A percentile compares a stretch with the other conserved stretches of the same genome.
Conservation (phyloP, 2,113 vertebrate species). For the Scomber colias region DNA sequence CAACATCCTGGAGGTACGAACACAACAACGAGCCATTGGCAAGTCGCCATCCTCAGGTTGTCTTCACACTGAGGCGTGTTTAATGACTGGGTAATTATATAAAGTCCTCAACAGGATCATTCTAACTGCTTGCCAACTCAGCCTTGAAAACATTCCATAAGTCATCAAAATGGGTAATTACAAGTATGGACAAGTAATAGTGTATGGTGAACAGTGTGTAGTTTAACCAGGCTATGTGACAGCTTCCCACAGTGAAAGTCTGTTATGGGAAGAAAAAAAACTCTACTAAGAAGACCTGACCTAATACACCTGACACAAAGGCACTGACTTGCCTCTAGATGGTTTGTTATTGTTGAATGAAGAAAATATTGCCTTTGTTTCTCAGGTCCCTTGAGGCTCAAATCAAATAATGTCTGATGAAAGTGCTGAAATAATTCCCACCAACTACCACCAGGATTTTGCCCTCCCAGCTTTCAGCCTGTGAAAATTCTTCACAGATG, state of each 20-base stretch:
- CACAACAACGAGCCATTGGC: conserved; percentile 30
- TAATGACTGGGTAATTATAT: conserved; percentile 77
- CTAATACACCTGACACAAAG: conserved; percentile 42
- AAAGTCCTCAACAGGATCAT: conserved; percentile 75
- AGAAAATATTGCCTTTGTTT: conserved; percentile 30
- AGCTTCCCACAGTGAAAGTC: conserved; percentile 52
- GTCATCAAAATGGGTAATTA: conserved; percentile 79
- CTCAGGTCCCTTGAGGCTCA: conserved; percentile 9
- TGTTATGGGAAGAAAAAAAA: conserved; percentile 13
- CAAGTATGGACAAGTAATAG: conserved; percentile 79
- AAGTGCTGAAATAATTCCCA: conserved; percentile 14
- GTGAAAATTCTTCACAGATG: conserved; percentile 28
- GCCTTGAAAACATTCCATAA: conserved; percentile 75
- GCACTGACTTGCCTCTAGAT: not conserved
- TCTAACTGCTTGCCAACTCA: conserved; percentile 69
- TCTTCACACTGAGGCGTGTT: conserved; percentile 58
- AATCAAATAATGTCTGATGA: conserved; percentile 39
- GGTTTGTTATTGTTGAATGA: conserved; percentile 16
- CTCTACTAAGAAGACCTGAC: conserved; percentile 20
- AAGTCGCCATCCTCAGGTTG: conserved; percentile 48
- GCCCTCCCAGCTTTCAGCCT: conserved; percentile 6
- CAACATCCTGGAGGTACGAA: conserved; percentile 8
- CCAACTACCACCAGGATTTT: conserved; percentile 9
- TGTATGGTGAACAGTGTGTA: conserved; percentile 64
- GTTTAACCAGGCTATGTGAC: conserved; percentile 61